These are phyloP conservation scores for Eulithis testata DNA, from an alignment of 2,888 invertebrate genomes.

Conservation along the genomic window DNA sequence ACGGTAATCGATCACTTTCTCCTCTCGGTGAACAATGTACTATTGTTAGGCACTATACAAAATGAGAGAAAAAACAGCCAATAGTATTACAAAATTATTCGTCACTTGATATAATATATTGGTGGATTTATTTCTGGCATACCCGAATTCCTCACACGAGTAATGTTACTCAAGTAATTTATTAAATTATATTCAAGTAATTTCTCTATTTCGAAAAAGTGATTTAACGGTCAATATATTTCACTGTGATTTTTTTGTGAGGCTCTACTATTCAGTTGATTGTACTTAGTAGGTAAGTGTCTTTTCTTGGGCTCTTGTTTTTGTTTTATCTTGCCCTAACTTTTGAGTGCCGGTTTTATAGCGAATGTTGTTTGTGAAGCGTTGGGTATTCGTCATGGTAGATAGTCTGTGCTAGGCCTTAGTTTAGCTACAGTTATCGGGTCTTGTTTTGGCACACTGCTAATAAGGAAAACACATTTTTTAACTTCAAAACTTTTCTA, in stretches of 20 bases:
- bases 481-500: too few species aligned
- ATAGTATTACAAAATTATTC: too few species aligned
- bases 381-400: slow-evolving; percentile 11
- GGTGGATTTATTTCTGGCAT: too few species aligned
- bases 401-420: not conserved
- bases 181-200: too few species aligned
- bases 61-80: too few species aligned
- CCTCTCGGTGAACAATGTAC: too few species aligned
- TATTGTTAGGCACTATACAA: too few species aligned
- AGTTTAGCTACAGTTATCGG: not conserved
- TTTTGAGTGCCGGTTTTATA: slow-evolving; percentile 32
- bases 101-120: too few species aligned
- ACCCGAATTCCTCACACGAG: too few species aligned
- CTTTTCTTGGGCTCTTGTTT: slow-evolving; percentile 27
- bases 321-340: slow-evolving; percentile 31
- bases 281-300: slow-evolving; percentile 24
- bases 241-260: slow-evolving; percentile 15
- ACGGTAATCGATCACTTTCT: too few species aligned
- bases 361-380: slow-evolving; percentile 25
- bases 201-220: not conserved
- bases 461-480: too few species aligned
- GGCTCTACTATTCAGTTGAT: slow-evolving; percentile 23
- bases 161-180: too few species aligned
- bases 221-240: not conserved
- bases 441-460: not conserved